Evolutionary conservation across 2,888 invertebrate species (phyloP), one percentile per base, ranked within the genome.

Genomic region (Tenodera sinensis): DNA sequence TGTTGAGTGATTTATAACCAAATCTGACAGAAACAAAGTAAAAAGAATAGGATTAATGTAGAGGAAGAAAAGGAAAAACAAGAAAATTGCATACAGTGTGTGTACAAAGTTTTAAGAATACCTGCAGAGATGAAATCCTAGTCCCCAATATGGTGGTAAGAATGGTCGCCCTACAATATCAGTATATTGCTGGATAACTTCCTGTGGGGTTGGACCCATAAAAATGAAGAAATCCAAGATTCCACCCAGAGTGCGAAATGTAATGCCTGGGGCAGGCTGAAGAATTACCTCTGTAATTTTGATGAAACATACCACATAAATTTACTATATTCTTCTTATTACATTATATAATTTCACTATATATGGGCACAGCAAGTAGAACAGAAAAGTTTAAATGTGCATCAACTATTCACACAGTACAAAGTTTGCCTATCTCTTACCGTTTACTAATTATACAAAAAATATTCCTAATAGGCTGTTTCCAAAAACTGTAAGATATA

Each of bases 91-190:
- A 30, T 15, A 85, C 30, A 30, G 4, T 30, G 12, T 27, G 14
- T 12, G 28, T 3, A 28, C 3, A 14, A 4, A 30, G 3, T 3
- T 71, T 82, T 34, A 28, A 27, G n/a, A 87, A 84, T 91, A 96
- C 95, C 96, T 95, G 94, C 97, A 97, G 47, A 98, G 93, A 93
- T 98, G 98, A 93, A 97, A 98, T 1, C 98, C 98, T 0, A 98
- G 94, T 0, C 96, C 94, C 98, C 98, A 98, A 92, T 97, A 97
- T 0, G 98, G 97, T 0, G 98, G 98, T 95, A 98, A 94, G 92
- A 95, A 95, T 0, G 98, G 97, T 90, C 95, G 94, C 0, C 98
- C 98, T 20, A 98, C 94, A 7, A 97, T 92, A 90, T 94, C 94
- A 0, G 96, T 95, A 92, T 97, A 97, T 92, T 97, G 97, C 28